Evolutionary conservation across 2,888 invertebrate species (phyloP), one percentile per base, ranked within the genome.

Genomic region (Myopa tessellatipennis): DNA sequence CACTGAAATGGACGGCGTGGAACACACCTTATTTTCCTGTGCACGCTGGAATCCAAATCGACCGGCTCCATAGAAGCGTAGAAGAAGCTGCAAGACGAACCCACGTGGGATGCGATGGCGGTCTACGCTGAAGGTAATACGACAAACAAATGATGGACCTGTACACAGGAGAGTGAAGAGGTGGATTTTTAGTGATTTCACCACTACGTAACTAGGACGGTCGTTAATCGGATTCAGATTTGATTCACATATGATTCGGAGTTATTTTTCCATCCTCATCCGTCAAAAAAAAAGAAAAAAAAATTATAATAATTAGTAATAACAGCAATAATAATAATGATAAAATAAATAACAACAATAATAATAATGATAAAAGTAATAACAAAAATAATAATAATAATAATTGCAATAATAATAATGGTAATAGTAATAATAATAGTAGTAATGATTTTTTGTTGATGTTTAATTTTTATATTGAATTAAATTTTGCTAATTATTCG

Each of bases 401-500:
- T 58, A 36, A 8, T 40, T n/a, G n/a, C 26, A 50, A 52, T n/a
- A 26, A 52, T 52, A 69, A 34, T 52, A 50, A 69, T 52, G 45
- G 12, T 69, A 63, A 69, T 60, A 14, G 38, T 58, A 36, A 8
- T 40, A 36, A 18, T 60, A 58, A 14, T 58, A 4, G 26, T 26
- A 26, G 26, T 26, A 26, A 26, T 26, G 26, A 26, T 55, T 55
- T 55, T 55, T 55, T 26, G 61, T 10, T 18, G 0, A 34, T 38
- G 4, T 6, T 65, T 38, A 38, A 14, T 36, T 6, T 55, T 70
- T 73, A 45, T 36, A 58, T 58, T 68, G 36, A 72, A 72, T 71
- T 77, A 77, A 77, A 72, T 71, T 67, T 76, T 72, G 70, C 72
- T 78, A 76, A 74, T 78, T 78, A 76, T 72, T 68, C 61, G 61